These are phyloP conservation scores for Harpagoxenus sublaevis DNA, from an alignment of 2,888 invertebrate genomes.

Conservation along the genomic window DNA sequence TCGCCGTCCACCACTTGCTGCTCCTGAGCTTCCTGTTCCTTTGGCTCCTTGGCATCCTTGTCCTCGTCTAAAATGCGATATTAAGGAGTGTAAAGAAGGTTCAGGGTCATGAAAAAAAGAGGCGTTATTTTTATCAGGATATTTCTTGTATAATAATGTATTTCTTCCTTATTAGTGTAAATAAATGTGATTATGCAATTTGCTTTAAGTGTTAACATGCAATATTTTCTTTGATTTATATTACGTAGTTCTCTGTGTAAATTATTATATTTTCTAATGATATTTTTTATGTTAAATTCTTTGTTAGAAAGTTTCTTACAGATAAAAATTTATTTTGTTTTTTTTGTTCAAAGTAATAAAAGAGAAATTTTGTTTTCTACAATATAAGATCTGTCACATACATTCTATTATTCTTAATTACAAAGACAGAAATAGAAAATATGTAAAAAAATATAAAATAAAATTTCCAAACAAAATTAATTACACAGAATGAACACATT, in stretches of 20 bases:
- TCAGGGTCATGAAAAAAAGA: not conserved
- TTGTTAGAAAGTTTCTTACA: not conserved
- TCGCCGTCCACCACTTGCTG: slow-evolving; percentile 47
- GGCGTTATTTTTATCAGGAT: slow-evolving; percentile 7
- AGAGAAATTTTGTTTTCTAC: not conserved
- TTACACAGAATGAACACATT: too few species aligned
- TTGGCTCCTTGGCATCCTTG: slow-evolving; percentile 64
- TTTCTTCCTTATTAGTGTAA: slow-evolving; percentile 19
- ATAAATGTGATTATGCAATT: slow-evolving; percentile 5
- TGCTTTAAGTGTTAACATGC: slow-evolving; percentile 8
- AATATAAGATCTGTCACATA: not conserved
- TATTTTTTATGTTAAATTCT: not conserved
- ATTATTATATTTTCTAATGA: not conserved
- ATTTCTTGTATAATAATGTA: slow-evolving; percentile 7
- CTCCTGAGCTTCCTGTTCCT: slow-evolving; percentile 52
- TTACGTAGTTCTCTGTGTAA: not conserved
- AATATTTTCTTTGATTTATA: slow-evolving; percentile 8
- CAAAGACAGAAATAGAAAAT: not conserved
- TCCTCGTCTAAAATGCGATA: slow-evolving; percentile 72
- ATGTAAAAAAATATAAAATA: not conserved
- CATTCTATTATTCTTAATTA: not conserved
- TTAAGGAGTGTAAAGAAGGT: slow-evolving; percentile 58
- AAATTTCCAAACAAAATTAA: not conserved
- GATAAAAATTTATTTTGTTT: slow-evolving; percentile 12
- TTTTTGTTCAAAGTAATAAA: not conserved